Evolutionary conservation across 2,888 invertebrate species (phyloP).

Genomic region (Drosophila demipolita): DNA sequence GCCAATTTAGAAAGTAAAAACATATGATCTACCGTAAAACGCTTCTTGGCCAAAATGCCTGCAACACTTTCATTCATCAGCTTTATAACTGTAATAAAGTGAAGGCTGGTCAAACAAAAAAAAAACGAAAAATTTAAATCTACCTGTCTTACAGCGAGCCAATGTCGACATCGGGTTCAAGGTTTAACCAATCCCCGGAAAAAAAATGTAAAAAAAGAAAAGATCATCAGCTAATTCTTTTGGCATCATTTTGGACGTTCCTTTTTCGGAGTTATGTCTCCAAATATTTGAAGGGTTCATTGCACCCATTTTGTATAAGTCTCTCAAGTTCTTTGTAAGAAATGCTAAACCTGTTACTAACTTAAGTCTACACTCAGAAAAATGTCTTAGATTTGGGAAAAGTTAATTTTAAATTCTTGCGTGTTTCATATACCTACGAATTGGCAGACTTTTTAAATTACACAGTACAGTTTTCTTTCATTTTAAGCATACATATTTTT

Average conservation of each 20-base stretch:
- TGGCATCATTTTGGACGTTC: conserved; percentile 36
- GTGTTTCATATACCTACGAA: neutral
- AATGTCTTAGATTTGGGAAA: neutral
- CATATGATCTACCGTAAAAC: conserved; percentile 71
- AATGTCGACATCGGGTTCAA: conserved; percentile 61
- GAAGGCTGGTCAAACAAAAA: conserved; percentile 43
- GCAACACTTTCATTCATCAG: conserved; percentile 74
- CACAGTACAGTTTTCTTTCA: rapidly evolving
- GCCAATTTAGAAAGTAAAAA: conserved; percentile 80
- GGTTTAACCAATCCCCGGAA: conserved; percentile 44
- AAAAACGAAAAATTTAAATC: conserved; percentile 12
- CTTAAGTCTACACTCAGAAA: neutral
- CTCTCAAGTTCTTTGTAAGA: conserved; percentile 50
- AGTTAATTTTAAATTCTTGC: neutral
- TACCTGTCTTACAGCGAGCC: conserved; percentile 34
- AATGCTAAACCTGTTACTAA: conserved; percentile 4
- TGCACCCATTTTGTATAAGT: conserved; percentile 45
- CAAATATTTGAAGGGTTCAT: conserved; percentile 45
- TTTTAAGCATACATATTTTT: neutral
- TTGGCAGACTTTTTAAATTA: neutral
- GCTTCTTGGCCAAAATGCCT: conserved; percentile 39
- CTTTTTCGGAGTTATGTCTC: conserved; percentile 38
- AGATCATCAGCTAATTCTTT: conserved; percentile 37
- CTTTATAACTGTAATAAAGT: conserved; percentile 77
- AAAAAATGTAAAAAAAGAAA: conserved; percentile 10